phyloP scores from a whole-genome alignment of 53 echinoderm and acorn worm species.

The Echinometra lucunter region DNA sequence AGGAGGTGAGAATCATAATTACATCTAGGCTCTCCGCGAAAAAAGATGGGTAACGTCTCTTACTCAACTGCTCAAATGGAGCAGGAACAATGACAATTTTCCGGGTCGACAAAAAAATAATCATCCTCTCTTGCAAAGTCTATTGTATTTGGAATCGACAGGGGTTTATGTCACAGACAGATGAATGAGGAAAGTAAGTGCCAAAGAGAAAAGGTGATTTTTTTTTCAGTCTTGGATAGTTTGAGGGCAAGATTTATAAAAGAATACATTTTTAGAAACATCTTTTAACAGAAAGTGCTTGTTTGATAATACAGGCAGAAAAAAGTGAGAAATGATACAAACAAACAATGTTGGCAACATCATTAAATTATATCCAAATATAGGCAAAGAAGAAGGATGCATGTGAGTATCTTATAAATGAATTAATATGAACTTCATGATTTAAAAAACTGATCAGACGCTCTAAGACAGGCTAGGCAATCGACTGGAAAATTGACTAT shows the following conservation, averaged over 20 bases:
- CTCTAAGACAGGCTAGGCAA: neutral
- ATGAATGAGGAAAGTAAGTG: constrained; percentile 2
- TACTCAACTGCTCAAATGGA: neutral
- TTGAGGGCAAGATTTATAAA: neutral
- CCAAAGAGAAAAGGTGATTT: neutral
- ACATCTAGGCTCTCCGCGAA: constrained; percentile 39
- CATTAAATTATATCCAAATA: neutral
- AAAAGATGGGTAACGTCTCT: constrained; percentile 24
- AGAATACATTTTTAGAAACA: neutral
- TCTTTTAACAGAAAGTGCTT: neutral
- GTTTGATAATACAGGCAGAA: neutral
- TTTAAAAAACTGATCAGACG: neutral
- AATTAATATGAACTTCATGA: neutral
- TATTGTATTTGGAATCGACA: constrained; percentile 33
- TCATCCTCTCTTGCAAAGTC: constrained; percentile 27
- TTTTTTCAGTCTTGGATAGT: too few species aligned
- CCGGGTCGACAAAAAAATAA: neutral
- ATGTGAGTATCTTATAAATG: neutral
- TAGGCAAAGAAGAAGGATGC: neutral
- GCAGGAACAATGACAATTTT: constrained; percentile 40
- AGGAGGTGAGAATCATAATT: constrained; percentile 60
- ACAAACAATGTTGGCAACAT: neutral
- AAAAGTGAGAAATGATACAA: neutral
- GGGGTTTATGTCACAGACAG: constrained; percentile 10
- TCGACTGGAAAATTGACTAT: neutral